Evolutionary conservation across 64 coral and sea anemone species (phyloP), one percentile per base, ranked within the genome.

Genomic region (Porites australiensis): DNA sequence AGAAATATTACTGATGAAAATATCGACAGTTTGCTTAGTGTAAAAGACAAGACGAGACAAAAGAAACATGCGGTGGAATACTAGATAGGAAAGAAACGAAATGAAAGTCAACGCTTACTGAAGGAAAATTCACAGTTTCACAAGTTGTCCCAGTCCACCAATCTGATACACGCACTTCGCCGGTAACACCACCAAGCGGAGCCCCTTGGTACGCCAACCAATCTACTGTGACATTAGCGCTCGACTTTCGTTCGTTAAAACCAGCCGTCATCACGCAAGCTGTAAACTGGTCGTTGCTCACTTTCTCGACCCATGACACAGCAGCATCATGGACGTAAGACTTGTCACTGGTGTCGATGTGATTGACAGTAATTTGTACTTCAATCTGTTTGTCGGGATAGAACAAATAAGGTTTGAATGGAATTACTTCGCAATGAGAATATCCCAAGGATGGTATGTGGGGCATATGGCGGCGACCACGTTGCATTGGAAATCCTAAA

Each of bases 371-470:
- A 15, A 87, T 27, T 46, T 93, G 83, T 22, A 93, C 91, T 61
- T 87, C 83, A 6, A 93, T 84, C 14, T 20, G 62, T 79, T 93
- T 93, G 74, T 93, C 91, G 0, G 91, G 91, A 58, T 93, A 93
- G 51, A 93, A 93, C 3, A 83, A 71, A 47, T 61, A 87, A 19
- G 90, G 73, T 62, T 23, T 84, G 73, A 93, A 93, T 22, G 51
- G 44, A 7, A 93, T 27, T 15, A 19, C 51, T 45, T 93, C 65
- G 70, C 90, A 93, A 16, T 62, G 20, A 8, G 90, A 86, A 14
- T 65, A 54, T 5, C 50, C 44, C 18, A 45, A 5, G 12, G 58
- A 63, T 43, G 81, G 72, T 71, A 44, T 44, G 52, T 68, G 65
- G 2, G 69, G 46, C 2, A 86, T 10, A 23, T 44, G 58, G 12